A percentile compares a stretch with the other conserved stretches of the same genome.
phyloP scores from a whole-genome alignment of 2,888 invertebrate species.

The Lycia hirtaria region DNA sequence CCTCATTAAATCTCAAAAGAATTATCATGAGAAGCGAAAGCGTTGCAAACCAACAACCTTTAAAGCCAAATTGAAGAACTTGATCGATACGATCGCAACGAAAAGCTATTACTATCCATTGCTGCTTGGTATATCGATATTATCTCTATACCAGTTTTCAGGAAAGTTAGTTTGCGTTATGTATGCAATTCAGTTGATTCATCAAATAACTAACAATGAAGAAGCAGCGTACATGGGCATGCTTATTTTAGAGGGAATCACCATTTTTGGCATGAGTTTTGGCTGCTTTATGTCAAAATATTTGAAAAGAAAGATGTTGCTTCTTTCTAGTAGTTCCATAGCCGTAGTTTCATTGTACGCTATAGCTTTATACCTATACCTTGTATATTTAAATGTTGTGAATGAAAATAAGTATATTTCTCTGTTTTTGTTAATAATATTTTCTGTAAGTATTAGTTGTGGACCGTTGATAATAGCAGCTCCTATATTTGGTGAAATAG shows the following conservation, averaged over 20 bases:
- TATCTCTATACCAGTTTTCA: conserved; percentile 58
- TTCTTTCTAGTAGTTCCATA: conserved; percentile 52
- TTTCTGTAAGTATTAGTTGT: conserved; percentile 62
- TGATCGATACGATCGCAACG: conserved; percentile 43
- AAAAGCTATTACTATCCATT: conserved; percentile 58
- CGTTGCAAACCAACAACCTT: conserved; percentile 31
- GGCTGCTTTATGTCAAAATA: conserved; percentile 60
- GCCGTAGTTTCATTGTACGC: conserved; percentile 57
- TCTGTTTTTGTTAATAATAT: conserved; percentile 53
- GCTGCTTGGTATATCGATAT: conserved; percentile 50
- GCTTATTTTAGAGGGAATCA: conserved; percentile 66
- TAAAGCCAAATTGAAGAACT: conserved; percentile 39
- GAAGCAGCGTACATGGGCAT: conserved; percentile 60
- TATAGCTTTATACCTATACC: conserved; percentile 61
- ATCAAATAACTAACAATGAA: conserved; percentile 57
- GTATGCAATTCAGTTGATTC: conserved; percentile 62
- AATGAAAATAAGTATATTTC: conserved; percentile 57
- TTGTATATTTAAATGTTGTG: conserved; percentile 50
- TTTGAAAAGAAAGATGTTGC: conserved; percentile 57
- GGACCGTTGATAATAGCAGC: conserved; percentile 66
- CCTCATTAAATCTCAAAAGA: conserved; percentile 52
- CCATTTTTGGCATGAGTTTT: conserved; percentile 62
- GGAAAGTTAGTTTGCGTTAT: conserved; percentile 61
- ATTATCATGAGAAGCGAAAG: conserved; percentile 40
- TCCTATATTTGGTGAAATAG: conserved; percentile 61